Percentiles rank a stretch among this genome's conserved stretches.
These are phyloP conservation scores for Otolemur crassicaudatus DNA, from an alignment of 2,797 vertebrate species.

Conservation along the genomic window DNA sequence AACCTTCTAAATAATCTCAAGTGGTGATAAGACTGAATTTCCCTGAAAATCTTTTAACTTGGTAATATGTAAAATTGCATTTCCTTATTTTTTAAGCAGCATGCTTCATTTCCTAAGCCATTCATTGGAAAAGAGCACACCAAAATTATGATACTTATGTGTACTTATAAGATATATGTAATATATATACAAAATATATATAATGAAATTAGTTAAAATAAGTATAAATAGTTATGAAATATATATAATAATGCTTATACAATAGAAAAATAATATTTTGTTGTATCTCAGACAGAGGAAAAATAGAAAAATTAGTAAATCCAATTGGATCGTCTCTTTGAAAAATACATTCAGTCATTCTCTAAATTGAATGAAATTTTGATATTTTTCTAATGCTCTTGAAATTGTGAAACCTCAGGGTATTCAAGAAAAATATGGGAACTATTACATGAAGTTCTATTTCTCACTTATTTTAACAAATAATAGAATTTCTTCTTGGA, in stretches of 20 bases:
- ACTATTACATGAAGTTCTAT: not conserved
- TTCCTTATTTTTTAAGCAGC: not conserved
- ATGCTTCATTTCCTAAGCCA: not conserved
- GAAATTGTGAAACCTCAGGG: not conserved
- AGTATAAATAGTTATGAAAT: not conserved
- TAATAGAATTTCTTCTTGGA: not conserved
- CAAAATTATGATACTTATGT: not conserved
- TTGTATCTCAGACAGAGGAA: not conserved
- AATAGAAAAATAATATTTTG: not conserved
- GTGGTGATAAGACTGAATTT: not conserved
- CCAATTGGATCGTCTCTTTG: not conserved
- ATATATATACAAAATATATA: not conserved
- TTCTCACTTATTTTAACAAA: not conserved
- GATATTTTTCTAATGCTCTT: not conserved
- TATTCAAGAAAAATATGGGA: constrained; percentile 4
- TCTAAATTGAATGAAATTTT: not conserved
- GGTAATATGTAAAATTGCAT: not conserved
- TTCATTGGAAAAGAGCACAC: not conserved
- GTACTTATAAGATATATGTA: not conserved
- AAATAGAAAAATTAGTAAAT: not conserved
- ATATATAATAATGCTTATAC: not conserved
- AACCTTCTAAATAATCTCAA: not conserved
- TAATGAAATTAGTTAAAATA: not conserved
- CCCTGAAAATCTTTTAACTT: not conserved
- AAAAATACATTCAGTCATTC: not conserved